These are phyloP conservation scores for Gymnorhina tibicen DNA, from an alignment of 2,113 vertebrate species.

Conservation along the genomic window DNA sequence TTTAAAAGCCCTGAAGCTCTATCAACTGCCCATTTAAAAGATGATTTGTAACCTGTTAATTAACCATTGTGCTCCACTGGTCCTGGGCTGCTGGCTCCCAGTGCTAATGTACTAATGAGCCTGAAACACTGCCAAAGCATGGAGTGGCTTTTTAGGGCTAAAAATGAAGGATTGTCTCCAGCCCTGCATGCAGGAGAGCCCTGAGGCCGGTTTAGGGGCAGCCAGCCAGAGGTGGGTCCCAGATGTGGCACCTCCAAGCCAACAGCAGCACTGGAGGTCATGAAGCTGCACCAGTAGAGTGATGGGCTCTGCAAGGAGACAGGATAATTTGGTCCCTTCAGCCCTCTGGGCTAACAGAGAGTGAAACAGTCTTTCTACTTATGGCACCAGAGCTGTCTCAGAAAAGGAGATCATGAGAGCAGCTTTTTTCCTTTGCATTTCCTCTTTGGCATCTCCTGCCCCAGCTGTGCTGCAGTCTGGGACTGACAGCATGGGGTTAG, in stretches of 20 bases:
- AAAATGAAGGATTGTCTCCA: not conserved
- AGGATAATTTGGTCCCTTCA: not conserved
- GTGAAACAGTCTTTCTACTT: not conserved
- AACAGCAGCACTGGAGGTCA: not conserved
- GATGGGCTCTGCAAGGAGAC: not conserved
- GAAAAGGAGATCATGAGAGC: not conserved
- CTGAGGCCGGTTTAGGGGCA: not conserved
- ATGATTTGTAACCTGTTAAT: constrained; percentile 45
- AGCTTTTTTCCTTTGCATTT: not conserved
- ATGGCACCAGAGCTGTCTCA: not conserved
- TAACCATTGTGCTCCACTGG: constrained; percentile 1
- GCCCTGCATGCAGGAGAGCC: not conserved
- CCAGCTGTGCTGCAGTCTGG: not conserved
- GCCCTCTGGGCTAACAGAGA: not conserved
- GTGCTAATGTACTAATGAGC: not conserved
- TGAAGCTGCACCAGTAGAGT: not conserved
- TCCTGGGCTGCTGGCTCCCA: not conserved
- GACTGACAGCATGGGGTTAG: not conserved
- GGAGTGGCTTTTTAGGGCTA: not conserved
- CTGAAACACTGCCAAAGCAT: not conserved
- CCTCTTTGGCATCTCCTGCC: not conserved
- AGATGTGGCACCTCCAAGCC: not conserved
- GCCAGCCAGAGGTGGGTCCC: not conserved
- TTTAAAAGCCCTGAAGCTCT: constrained; percentile 11
- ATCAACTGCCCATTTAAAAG: constrained; percentile 21